These are phyloP conservation scores for Copsychus sechellarum DNA, from an alignment of 2,113 vertebrate species.

Conservation along the genomic window DNA sequence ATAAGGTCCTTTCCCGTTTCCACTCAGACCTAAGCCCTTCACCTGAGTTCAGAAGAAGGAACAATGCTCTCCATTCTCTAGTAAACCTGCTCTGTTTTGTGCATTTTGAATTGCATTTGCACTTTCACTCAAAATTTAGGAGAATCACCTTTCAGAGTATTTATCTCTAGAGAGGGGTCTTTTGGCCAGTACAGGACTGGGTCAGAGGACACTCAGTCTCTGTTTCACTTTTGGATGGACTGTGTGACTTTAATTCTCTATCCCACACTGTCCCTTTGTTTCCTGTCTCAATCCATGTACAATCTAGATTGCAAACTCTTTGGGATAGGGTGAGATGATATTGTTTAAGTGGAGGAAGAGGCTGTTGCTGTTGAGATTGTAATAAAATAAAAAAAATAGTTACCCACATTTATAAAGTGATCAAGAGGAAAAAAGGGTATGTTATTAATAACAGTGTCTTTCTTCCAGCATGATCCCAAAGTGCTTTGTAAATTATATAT, in stretches of 20 bases:
- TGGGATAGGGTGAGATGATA: background rate
- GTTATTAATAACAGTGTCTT: constrained; percentile 29
- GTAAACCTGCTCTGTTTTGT: constrained; percentile 9
- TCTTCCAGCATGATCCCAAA: constrained; percentile 27
- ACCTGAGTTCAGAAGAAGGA: constrained; percentile 30
- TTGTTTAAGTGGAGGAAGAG: background rate
- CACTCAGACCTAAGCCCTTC: constrained; percentile 18
- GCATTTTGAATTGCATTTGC: background rate
- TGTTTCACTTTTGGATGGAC: background rate
- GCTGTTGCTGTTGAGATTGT: background rate
- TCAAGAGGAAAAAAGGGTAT: background rate
- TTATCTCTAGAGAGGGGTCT: background rate
- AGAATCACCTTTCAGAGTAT: background rate
- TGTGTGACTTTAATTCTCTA: background rate
- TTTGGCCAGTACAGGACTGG: background rate
- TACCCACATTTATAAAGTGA: background rate
- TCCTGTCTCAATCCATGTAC: background rate
- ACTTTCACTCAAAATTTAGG: background rate
- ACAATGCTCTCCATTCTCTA: constrained; percentile 47
- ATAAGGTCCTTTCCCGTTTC: constrained; percentile 32
- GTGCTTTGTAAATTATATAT: constrained; percentile 52
- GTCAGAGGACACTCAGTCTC: background rate
- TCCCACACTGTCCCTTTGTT: background rate
- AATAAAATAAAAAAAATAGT: background rate
- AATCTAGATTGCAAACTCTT: background rate